Base-by-base conservation (phyloP, 2,888 invertebrate species). In the Campaea margaritaria region DNA sequence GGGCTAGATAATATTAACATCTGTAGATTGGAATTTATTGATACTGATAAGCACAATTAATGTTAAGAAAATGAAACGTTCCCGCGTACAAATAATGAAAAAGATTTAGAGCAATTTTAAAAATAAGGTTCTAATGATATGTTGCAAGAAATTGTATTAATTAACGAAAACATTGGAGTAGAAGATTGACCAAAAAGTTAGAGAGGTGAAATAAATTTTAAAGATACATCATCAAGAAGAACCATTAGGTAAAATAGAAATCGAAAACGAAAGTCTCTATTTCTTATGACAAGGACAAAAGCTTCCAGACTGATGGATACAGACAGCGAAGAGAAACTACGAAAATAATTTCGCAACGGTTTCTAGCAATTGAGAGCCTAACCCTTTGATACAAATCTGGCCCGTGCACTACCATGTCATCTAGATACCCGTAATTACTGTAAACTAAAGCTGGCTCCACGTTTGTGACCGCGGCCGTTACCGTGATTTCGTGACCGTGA, bases 351-450 rank as follows among this genome's bases (percentile, higher is more conserved):
- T 51, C 14, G 14, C 34, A 48, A 38, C 41, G 46, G 42, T 58
- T 56, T 60, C 58, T 45, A 50, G 50, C 48, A 62, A 58, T 51
- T 50, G 21, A 59, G 49, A 39, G 15, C 46, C 15, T 58, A 49
- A 50, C 56, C 64, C 58, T 60, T 44, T 27, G 58, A 62, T 62
- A 61, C 61, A 59, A 61, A 63, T 60, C 62, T 62, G 36, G 27
- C 11, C 44, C 45, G 31, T 61, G 53, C 41, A 65, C 55, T 60
- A 62, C 52, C 53, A 62, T 57, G 61, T 63, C 65, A 64, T 63
- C 65, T 55, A 58, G 63, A 55, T 51, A 49, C 8, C 62, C 58
- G 31, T 68, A 63, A 63, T 67, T 63, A 64, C 61, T 46, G 58
- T 50, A 53, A 61, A 68, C 63, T 65, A n/a, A n/a, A n/a, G n/a